phyloP scores from a whole-genome alignment of 2,797 vertebrate genomes.

The Hydrophis major region DNA sequence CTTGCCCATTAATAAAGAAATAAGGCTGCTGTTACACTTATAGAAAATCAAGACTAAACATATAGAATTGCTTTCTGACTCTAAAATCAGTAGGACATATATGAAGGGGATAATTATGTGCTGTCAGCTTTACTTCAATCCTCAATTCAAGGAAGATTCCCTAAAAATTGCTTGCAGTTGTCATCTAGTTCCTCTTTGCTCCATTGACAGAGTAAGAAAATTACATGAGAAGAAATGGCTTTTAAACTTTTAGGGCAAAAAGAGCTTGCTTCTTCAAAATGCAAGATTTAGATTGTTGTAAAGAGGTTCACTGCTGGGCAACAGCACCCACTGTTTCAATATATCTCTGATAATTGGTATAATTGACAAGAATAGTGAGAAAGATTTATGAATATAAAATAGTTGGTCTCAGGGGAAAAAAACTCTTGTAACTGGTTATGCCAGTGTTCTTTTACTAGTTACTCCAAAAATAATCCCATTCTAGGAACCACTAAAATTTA shows the following conservation, averaged over 20 bases:
- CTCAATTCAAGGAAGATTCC: conserved; percentile 39
- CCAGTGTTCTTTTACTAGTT: not conserved
- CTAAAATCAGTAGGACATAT: conserved; percentile 37
- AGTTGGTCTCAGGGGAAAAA: not conserved
- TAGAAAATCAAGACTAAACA: conserved; percentile 21
- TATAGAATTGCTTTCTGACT: conserved; percentile 39
- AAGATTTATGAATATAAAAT: conserved; percentile 5
- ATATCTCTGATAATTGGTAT: not conserved
- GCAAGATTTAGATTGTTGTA: not conserved
- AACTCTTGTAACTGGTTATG: not conserved
- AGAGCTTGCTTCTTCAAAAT: not conserved
- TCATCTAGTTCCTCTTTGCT: conserved; percentile 6
- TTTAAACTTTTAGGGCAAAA: conserved; percentile 6
- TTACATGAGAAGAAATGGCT: conserved; percentile 4
- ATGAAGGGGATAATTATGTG: conserved; percentile 45
- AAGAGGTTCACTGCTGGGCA: not conserved
- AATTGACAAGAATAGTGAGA: not conserved
- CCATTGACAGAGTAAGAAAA: conserved; percentile 11
- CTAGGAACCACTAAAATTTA: not conserved
- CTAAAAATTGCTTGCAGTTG: conserved; percentile 28
- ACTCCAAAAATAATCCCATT: not conserved
- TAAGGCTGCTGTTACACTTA: conserved; percentile 29
- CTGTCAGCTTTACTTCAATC: conserved; percentile 41
- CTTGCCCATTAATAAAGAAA: conserved; percentile 26
- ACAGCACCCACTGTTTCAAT: not conserved